These are phyloP conservation scores for Spermophilus dauricus DNA, from an alignment of 2,113 vertebrate genomes.

Conservation along the genomic window DNA sequence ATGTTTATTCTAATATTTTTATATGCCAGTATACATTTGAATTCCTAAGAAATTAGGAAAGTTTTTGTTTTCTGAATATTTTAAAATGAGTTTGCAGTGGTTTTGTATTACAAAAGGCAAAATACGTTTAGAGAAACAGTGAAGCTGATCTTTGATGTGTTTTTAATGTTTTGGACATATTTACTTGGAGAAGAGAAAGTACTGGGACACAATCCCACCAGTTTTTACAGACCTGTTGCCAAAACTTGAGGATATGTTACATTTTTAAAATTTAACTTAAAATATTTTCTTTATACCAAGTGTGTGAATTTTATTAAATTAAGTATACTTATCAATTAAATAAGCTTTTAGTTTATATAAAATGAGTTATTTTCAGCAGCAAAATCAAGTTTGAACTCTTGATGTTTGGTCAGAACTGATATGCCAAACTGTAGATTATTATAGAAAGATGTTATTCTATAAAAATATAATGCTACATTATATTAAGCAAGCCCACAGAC, in stretches of 20 bases:
- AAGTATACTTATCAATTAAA: background rate
- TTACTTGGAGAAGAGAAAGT: background rate
- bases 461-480: background rate
- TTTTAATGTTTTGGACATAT: background rate
- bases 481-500: background rate
- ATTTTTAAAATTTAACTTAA: background rate
- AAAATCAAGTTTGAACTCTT: conserved; percentile 18
- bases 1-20: background rate
- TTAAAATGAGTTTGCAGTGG: background rate
- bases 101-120: conserved; percentile 4
- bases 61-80: background rate
- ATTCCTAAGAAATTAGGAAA: conserved; percentile 1
- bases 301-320: conserved; percentile 40
- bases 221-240: background rate
- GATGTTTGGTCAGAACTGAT: background rate
- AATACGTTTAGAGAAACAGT: background rate
- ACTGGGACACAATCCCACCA: background rate
- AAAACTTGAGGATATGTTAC: background rate
- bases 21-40: background rate
- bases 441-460: background rate
- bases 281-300: background rate
- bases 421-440: background rate
- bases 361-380: background rate
- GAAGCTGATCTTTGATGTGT: background rate
- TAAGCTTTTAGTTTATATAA: conserved; percentile 16